Percentiles rank a stretch among this genome's conserved stretches.
These are phyloP conservation scores for Platycercus adscitus DNA, from an alignment of 2,113 vertebrate genomes.

Conservation along the genomic window DNA sequence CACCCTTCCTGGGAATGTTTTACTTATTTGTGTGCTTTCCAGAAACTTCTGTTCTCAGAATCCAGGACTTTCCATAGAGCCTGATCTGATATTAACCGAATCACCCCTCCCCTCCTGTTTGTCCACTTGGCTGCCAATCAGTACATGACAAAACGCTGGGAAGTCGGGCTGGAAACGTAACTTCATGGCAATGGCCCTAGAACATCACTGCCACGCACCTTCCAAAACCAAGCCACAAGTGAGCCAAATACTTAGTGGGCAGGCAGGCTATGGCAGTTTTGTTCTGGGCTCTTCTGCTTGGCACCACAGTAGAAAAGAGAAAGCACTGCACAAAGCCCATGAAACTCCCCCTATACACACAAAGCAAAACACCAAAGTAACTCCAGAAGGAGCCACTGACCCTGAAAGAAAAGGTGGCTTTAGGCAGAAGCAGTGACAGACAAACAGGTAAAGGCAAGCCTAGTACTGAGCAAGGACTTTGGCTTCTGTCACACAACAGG, in stretches of 20 bases:
- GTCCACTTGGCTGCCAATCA: constrained; percentile 31
- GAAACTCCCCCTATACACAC: rapidly evolving
- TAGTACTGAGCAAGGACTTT: not conserved
- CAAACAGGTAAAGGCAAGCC: not conserved
- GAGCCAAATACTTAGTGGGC: not conserved
- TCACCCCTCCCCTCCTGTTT: constrained; percentile 7
- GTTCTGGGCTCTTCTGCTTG: not conserved
- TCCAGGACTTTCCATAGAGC: constrained; percentile 12
- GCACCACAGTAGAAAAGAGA: rapidly evolving
- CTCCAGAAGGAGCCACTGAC: not conserved
- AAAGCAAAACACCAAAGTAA: not conserved
- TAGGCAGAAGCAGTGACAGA: not conserved
- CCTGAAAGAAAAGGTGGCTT: not conserved
- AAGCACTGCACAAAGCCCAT: not conserved
- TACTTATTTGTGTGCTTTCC: constrained; percentile 1
- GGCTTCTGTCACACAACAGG: not conserved
- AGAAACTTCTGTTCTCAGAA: constrained; percentile 60
- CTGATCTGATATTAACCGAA: constrained; percentile 15
- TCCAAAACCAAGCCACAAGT: not conserved
- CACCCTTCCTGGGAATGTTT: constrained; percentile 47
- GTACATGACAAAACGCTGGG: not conserved
- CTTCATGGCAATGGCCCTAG: not conserved
- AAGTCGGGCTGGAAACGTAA: not conserved
- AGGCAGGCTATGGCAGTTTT: not conserved
- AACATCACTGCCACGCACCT: not conserved